Evolutionary conservation across 2,113 vertebrate species (phyloP), one percentile per base, ranked within the genome.

Genomic region (Xiphorhynchus elegans): DNA sequence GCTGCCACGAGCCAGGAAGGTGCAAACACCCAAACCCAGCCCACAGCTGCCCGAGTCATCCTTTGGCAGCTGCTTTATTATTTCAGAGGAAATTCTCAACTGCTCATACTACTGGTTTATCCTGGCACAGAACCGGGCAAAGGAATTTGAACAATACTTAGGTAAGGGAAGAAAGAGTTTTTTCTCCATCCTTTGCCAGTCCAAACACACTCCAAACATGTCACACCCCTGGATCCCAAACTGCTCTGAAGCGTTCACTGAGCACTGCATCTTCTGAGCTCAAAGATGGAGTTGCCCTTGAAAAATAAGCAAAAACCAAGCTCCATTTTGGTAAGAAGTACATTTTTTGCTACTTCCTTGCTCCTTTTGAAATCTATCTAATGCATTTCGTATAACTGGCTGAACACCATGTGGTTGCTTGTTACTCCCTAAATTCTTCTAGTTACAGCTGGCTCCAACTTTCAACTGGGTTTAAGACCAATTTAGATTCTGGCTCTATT

Each of bases 41-140:
- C 53, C 62, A 24, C 29, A 37, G 69, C 19, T 1, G 0, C 63
- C 1, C 0, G 9, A 28, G 23, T 9, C 81, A 10, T 39, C 66
- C 81, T 62, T 39, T 37, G 69, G 63, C 81, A 87, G n/a, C 24
- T 10, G 31, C 17, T 88, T 18, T 33, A 17, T 50, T 87, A 31
- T 66, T 90, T 52, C n/a, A 28, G 25, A 68, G 66, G 49, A 79
- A 94, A 80, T 35, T 50, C 70, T 84, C 55, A 60, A 17, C 49
- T 70, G 68, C n/a, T 96, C 44, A 21, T 17, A 33, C 44, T 19
- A 20, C 20, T 47, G 20, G 52, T 64, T 91, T 70, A 79, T 69
- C 44, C 69, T 83, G 94, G 94, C 49, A 37, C 46, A 37, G 44
- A 72, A 56, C 21, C 21, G 67, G 69, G 58, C 60, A 85, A 40